phyloP scores from a whole-genome alignment of 2,888 invertebrate genomes.

The Leptopilina myrica region DNA sequence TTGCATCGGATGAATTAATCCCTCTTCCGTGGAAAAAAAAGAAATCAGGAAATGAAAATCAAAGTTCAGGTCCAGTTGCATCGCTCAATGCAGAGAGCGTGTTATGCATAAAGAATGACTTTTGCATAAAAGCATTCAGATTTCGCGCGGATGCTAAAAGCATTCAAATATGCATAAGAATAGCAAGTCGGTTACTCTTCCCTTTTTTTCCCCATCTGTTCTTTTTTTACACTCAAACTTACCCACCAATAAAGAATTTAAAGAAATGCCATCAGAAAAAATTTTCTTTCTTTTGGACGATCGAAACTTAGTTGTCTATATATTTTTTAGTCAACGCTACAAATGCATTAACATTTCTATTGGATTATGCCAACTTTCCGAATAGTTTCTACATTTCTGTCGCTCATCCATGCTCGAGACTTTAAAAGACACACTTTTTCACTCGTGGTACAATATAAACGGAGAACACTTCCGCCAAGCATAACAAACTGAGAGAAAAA shows the following conservation, averaged over 20 bases:
- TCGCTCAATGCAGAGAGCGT: conserved; percentile 53
- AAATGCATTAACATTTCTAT: conserved; percentile 39
- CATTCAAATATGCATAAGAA: conserved; percentile 54
- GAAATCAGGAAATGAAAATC: conserved; percentile 58
- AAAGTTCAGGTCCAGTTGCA: conserved; percentile 56
- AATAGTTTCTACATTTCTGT: conserved; percentile 35
- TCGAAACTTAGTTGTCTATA: conserved; percentile 7
- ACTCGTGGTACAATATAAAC: conserved; percentile 23
- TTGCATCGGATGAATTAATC: conserved; percentile 55
- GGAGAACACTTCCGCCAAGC: conserved; percentile 34
- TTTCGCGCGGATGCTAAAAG: conserved; percentile 35
- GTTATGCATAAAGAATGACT: conserved; percentile 54
- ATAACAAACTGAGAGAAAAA: conserved; percentile 35
- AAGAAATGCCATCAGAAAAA: background rate
- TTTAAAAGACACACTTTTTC: conserved; percentile 37
- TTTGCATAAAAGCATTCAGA: conserved; percentile 51
- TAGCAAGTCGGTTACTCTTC: conserved; percentile 14
- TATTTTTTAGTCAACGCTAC: background rate
- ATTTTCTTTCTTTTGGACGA: conserved; percentile 4
- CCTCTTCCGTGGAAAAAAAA: conserved; percentile 39
- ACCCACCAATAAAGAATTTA: conserved; percentile 16
- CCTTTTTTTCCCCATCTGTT: background rate
- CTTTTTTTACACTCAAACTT: background rate
- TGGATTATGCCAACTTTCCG: conserved; percentile 39
- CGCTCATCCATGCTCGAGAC: conserved; percentile 37